Percentiles rank a stretch among this genome's conserved stretches.
Evolutionary conservation across 1,140 invertebrate species (phyloP).

Genomic region (Cherax quadricarinatus): DNA sequence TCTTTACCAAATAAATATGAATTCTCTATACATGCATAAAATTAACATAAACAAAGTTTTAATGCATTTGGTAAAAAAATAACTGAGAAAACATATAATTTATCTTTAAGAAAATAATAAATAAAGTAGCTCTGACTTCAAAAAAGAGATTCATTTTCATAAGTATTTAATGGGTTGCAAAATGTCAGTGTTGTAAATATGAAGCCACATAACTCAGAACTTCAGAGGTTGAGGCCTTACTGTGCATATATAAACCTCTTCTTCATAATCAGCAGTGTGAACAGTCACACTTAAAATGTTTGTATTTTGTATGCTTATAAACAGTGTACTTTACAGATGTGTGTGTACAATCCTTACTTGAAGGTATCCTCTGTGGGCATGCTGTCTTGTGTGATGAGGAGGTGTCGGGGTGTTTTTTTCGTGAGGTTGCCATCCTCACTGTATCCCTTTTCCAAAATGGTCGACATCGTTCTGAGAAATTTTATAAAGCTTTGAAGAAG

Average conservation of each 20-base stretch:
- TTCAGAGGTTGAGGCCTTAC: no score
- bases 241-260: neutral
- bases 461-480: constrained; percentile 45
- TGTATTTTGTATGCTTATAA: neutral
- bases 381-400: neutral
- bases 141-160: no score
- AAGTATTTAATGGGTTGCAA: no score
- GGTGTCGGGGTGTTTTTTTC: neutral
- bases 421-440: constrained; percentile 24
- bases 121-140: no score
- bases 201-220: no score
- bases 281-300: neutral
- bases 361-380: constrained; percentile 19
- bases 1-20: no score
- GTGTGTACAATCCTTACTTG: constrained; percentile 17
- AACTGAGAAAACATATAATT: no score
- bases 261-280: neutral
- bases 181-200: no score
- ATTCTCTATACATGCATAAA: no score
- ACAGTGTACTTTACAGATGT: neutral
- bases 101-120: no score
- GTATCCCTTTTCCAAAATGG: constrained; percentile 42
- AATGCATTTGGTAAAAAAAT: no score
- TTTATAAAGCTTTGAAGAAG: constrained; percentile 38
- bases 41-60: no score